Evolutionary conservation across 1,140 invertebrate species (phyloP).

Genomic region (Thereuonema tuberculata): DNA sequence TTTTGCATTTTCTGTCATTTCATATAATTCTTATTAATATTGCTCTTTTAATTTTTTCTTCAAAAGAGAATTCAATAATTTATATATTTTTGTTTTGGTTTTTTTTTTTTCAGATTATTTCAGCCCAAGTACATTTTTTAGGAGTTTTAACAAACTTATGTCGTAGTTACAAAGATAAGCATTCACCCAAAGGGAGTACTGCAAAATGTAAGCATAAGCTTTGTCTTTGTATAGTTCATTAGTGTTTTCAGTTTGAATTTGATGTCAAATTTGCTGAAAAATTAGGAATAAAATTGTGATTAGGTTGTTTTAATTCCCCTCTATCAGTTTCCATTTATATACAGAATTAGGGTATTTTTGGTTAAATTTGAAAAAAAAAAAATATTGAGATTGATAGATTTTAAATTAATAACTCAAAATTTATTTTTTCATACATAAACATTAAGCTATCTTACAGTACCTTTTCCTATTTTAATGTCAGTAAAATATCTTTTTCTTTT

Average conservation of each 20-base stretch:
- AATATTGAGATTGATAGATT: neutral
- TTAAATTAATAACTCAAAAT: neutral
- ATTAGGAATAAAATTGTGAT: no score
- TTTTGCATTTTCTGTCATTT: no score
- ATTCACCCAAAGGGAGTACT: conserved; percentile 30
- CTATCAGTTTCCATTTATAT: no score
- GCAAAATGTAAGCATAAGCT: conserved; percentile 31
- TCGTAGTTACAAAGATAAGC: conserved; percentile 40
- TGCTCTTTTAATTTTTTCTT: no score
- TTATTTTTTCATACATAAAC: no score
- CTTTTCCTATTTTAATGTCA: neutral
- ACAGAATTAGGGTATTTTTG: no score
- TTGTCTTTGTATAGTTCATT: neutral
- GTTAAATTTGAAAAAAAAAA: neutral
- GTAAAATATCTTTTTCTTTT: conserved; percentile 19
- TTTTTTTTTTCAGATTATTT: conserved; percentile 56
- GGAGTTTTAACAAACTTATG: conserved; percentile 52
- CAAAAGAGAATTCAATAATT: no score
- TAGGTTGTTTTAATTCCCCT: no score
- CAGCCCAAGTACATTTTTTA: conserved; percentile 58
- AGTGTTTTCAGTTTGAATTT: neutral
- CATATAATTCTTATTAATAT: no score
- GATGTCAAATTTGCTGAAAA: no score
- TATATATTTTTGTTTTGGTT: no score
- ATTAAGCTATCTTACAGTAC: neutral